A percentile compares a stretch with the other conserved stretches of the same genome.
These are phyloP conservation scores for Cyclargus thomasi DNA, from an alignment of 1,140 invertebrate species.

Conservation along the genomic window DNA sequence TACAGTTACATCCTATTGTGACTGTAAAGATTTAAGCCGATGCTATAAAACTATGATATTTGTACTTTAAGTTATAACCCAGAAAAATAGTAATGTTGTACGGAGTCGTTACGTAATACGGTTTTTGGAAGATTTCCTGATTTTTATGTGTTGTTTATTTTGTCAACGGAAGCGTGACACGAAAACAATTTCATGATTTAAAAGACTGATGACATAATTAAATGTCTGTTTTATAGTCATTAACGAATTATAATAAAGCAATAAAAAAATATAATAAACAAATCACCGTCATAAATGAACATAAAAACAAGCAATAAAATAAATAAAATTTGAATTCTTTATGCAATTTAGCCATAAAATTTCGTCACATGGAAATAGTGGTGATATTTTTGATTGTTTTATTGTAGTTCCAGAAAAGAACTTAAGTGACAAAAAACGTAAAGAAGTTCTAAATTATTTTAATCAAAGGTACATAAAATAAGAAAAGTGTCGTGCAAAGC, in stretches of 20 bases:
- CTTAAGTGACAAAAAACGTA: no score
- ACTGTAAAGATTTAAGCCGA: no score
- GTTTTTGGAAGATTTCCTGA: no score
- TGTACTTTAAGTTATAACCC: no score
- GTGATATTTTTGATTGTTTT: neutral
- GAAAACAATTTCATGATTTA: neutral
- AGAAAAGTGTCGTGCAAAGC: no score
- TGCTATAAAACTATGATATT: no score
- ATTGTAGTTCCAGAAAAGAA: neutral
- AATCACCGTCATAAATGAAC: conserved; percentile 1
- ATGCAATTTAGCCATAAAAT: neutral
- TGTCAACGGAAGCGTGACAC: neutral
- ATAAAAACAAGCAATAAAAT: neutral
- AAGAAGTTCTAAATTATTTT: no score
- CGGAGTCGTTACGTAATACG: no score
- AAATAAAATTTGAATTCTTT: neutral
- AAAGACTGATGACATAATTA: neutral
- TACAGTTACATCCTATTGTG: no score
- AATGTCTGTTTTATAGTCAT: neutral
- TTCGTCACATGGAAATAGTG: neutral
- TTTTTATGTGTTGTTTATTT: neutral
- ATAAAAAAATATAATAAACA: neutral
- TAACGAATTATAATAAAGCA: neutral
- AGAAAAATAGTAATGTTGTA: no score
- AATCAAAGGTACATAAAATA: no score